Evolutionary conservation across 2,888 invertebrate genomes (phyloP).

Genomic region (Tiphia femorata): DNA sequence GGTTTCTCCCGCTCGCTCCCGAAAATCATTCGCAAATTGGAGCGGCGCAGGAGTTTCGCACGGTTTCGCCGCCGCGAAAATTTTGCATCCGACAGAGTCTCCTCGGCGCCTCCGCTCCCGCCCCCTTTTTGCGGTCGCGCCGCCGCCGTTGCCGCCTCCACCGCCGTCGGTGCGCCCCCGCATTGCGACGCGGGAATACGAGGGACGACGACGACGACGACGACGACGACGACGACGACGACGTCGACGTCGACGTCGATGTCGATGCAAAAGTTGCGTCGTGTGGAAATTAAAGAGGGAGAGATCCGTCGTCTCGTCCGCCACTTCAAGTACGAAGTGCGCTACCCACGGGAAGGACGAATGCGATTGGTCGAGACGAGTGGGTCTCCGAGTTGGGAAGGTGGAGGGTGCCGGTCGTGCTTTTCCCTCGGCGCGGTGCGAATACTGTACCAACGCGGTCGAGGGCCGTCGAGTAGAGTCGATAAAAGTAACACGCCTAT

Average conservation of each 20-base stretch:
- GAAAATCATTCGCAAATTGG: too few species aligned
- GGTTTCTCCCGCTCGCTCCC: too few species aligned
- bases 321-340: constrained; percentile 39
- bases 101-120: background rate
- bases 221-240: background rate
- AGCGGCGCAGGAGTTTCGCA: too few species aligned
- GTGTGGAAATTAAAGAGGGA: constrained; percentile 45
- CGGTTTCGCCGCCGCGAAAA: too few species aligned
- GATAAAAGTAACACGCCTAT: constrained; percentile 40
- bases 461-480: constrained; percentile 32
- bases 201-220: background rate
- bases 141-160: background rate
- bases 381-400: constrained; percentile 27
- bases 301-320: constrained; percentile 45
- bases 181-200: constrained; percentile 1
- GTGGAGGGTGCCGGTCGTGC: constrained; percentile 2
- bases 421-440: constrained; percentile 26
- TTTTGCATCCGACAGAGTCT: too few species aligned
- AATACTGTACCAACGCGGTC: constrained; percentile 32
- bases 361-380: constrained; percentile 41
- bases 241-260: background rate
- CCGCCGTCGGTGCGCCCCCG: background rate
- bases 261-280: constrained; percentile 30
- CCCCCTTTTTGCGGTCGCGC: background rate
- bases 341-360: constrained; percentile 34